Evolutionary conservation across 2,888 invertebrate species (phyloP).

Genomic region (Harmothoe impar): DNA sequence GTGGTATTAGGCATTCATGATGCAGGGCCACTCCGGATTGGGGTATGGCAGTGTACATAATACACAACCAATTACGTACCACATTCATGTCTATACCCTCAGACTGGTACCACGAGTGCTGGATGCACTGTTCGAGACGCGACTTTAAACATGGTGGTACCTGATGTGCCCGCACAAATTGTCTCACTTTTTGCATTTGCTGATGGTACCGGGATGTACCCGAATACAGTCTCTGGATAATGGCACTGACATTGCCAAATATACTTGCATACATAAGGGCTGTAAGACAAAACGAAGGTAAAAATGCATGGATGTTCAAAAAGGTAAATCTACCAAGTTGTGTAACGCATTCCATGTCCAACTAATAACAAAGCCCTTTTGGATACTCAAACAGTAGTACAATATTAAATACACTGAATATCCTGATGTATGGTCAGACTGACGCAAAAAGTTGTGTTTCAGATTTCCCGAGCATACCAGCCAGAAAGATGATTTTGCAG

Average conservation of each 20-base stretch:
- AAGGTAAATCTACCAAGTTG: no score
- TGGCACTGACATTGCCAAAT: slow-evolving; percentile 99
- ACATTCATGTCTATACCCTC: slow-evolving; percentile 94
- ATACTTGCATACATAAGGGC: slow-evolving; percentile 99
- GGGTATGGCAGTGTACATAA: neutral
- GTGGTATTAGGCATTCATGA: slow-evolving; percentile 16
- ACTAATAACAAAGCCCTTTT: no score
- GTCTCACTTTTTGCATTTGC: slow-evolving; percentile 97
- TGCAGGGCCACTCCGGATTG: neutral
- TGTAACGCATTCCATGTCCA: no score
- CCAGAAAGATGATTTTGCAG: no score
- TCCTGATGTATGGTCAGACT: no score
- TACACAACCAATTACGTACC: slow-evolving; percentile 43
- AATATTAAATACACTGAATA: no score
- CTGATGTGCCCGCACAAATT: slow-evolving; percentile 99
- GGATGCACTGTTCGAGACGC: slow-evolving; percentile 98
- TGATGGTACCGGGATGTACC: slow-evolving; percentile 99
- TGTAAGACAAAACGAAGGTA: slow-evolving; percentile 82
- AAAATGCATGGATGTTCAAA: neutral
- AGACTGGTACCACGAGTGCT: slow-evolving; percentile 99
- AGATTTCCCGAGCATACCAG: no score
- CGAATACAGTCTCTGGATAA: slow-evolving; percentile 98
- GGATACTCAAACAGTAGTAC: no score
- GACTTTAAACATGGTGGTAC: slow-evolving; percentile 98
- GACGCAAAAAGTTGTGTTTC: no score